Base-by-base conservation (phyloP, 2,888 invertebrate species). In the Halictus ligatus region DNA sequence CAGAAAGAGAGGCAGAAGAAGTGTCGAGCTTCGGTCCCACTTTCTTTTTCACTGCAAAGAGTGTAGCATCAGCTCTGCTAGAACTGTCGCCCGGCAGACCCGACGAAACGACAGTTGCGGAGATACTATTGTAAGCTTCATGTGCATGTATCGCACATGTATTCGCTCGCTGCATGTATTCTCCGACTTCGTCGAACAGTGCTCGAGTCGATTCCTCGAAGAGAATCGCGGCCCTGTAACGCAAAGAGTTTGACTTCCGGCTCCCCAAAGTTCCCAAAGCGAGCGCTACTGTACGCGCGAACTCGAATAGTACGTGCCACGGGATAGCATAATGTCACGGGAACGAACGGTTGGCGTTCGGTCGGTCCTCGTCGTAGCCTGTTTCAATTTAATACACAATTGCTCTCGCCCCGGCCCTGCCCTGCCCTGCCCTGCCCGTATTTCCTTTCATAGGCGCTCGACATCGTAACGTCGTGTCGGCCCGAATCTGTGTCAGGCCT, bases 361-460 rank as follows among this genome's bases (percentile, higher is more conserved):
- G 29, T 58, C 48, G 73, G 73, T 87, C 79, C 77, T 69, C 73
- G 64, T 87, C 84, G 82, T 75, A 81, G 86, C 74, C 75, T 85
- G 79, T 84, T 89, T 87, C 81, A 83, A 87, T 89, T 87, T 87
- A 85, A 88, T 87, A 80, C 84, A 80, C 81, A 81, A 82, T 82
- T 80, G 80, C 81, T 80, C 84, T 75, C 81, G 58, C 43, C 58
- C 25, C 25, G 5, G 21, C 35, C 67, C 50, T 50, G 69, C 58
- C 25, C 25, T 13, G 21, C 54, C 54, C 25, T 58, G 60, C 25
- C 25, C 60, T 29, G 15, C 64, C 67, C 64, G 78, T 50, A 60
- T 78, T 58, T 80, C 75, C 64, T 83, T 77, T 83, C 75, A 67
- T 83, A 75, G 64, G n/a, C 25, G 54, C 78, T 69, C 72, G 60